phyloP scores from a whole-genome alignment of 2,113 vertebrate genomes.

The Amia ocellicauda region DNA sequence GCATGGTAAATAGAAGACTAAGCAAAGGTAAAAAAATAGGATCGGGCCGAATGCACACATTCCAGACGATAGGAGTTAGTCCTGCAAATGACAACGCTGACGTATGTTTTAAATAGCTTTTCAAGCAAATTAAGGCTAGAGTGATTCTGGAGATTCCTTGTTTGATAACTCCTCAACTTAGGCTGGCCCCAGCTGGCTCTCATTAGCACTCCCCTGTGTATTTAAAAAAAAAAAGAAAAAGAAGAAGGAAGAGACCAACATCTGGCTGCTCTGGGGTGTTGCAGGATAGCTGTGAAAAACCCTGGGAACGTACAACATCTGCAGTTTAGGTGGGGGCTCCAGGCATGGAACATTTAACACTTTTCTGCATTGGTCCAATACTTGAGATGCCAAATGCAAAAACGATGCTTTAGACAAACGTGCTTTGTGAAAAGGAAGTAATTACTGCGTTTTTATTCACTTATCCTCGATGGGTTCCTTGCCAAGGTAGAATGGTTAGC shows the following conservation, averaged over 20 bases:
- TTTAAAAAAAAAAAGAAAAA: constrained; percentile 34
- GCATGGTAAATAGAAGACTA: too few species aligned
- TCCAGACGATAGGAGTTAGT: constrained; percentile 25
- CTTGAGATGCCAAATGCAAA: constrained; percentile 10
- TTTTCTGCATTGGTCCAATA: not conserved
- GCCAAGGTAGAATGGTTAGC: not conserved
- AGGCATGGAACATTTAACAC: not conserved
- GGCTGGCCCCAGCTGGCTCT: constrained; percentile 46
- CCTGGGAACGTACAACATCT: constrained; percentile 31
- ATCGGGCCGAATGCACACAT: not conserved
- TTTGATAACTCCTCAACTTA: constrained; percentile 32
- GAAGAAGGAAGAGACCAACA: constrained; percentile 34
- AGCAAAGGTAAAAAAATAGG: too few species aligned
- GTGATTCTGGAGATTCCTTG: constrained; percentile 30
- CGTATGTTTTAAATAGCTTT: constrained; percentile 38
- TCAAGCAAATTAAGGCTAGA: constrained; percentile 24
- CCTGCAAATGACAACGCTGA: constrained; percentile 21
- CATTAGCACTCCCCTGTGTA: constrained; percentile 45
- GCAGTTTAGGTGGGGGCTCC: constrained; percentile 19
- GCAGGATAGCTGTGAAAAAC: constrained; percentile 13
- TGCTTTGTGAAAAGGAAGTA: not conserved
- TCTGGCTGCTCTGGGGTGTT: constrained; percentile 24
- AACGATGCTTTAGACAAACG: not conserved
- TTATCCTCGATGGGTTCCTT: not conserved
- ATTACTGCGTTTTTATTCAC: not conserved